These are phyloP conservation scores for Enteromius argenteus DNA, from an alignment of 2,797 vertebrate genomes.

Conservation along the genomic window DNA sequence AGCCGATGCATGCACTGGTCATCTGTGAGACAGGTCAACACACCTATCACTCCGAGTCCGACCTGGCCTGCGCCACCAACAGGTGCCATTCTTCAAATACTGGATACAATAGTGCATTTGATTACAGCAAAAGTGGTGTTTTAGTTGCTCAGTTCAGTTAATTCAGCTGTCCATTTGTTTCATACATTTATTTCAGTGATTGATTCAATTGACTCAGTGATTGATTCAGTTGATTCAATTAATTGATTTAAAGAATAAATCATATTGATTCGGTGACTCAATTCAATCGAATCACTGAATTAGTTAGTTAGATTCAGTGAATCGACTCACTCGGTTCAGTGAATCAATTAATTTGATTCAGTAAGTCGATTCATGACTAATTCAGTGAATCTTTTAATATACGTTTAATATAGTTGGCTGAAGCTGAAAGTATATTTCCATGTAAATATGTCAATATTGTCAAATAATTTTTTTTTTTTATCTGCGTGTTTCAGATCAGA, in stretches of 20 bases:
- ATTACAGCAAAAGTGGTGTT: background rate
- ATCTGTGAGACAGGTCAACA: slow-evolving; percentile 54
- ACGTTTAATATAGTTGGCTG: no score
- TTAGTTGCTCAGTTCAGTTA: background rate
- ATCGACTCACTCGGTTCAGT: background rate
- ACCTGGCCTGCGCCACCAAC: background rate
- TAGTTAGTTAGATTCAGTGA: no score
- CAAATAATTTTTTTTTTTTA: no score
- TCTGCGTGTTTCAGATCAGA: slow-evolving; percentile 56
- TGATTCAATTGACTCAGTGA: background rate
- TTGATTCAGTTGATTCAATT: background rate
- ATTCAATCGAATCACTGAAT: no score
- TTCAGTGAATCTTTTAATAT: background rate
- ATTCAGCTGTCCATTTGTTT: background rate
- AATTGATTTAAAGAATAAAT: background rate
- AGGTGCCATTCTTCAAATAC: background rate
- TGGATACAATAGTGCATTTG: background rate
- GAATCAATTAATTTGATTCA: background rate
- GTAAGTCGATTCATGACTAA: background rate
- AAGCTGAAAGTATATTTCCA: no score
- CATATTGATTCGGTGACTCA: background rate
- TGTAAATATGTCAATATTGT: no score
- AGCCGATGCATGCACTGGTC: slow-evolving; percentile 54
- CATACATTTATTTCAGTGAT: background rate
- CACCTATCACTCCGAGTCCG: slow-evolving; percentile 58